phyloP scores from a whole-genome alignment of 2,113 vertebrate species.

The Tiliqua scincoides region DNA sequence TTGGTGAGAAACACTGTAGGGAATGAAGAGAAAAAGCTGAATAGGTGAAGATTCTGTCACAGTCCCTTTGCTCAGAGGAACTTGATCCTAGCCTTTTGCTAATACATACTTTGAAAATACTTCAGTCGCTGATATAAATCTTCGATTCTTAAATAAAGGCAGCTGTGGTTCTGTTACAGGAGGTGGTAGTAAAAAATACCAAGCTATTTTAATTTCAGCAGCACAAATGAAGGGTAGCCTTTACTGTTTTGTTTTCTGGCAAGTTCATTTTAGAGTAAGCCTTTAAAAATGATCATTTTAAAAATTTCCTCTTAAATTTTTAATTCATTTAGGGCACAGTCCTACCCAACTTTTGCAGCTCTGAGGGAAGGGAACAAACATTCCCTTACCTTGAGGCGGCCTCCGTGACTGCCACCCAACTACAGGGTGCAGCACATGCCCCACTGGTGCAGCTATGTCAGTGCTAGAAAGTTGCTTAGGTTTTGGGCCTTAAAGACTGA shows the following conservation, averaged over 20 bases:
- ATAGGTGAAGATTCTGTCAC: constrained; percentile 7
- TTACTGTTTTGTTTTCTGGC: background rate
- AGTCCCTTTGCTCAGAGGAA: constrained; percentile 39
- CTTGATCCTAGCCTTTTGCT: background rate
- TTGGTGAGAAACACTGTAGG: background rate
- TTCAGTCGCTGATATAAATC: background rate
- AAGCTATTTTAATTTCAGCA: background rate
- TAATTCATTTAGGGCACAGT: background rate
- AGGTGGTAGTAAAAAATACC: background rate
- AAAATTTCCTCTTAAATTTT: background rate
- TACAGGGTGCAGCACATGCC: too few species aligned
- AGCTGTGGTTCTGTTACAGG: background rate
- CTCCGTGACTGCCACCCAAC: too few species aligned
- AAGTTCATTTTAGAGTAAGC: background rate
- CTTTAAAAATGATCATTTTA: background rate
- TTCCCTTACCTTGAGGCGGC: too few species aligned
- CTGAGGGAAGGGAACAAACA: too few species aligned
- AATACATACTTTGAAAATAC: background rate
- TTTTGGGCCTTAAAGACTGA: too few species aligned
- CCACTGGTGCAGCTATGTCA: too few species aligned
- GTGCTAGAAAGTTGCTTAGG: too few species aligned
- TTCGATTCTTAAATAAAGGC: background rate
- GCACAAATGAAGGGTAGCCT: background rate
- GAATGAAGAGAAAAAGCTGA: constrained; percentile 29
- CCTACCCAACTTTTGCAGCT: too few species aligned